phyloP scores from a whole-genome alignment of 2,113 vertebrate genomes.

The Brachionichthys hirsutus region DNA sequence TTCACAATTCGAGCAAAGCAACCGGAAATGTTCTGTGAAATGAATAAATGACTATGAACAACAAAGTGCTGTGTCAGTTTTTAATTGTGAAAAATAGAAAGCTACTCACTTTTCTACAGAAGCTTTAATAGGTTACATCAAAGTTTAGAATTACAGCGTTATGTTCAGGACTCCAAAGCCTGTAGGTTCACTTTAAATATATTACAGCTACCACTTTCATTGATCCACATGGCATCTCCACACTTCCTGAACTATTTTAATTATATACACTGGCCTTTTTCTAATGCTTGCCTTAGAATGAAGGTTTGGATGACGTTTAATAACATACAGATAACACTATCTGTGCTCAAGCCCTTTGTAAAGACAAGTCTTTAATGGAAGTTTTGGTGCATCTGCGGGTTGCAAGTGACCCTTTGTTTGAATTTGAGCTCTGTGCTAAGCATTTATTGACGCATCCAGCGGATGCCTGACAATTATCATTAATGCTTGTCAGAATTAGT shows the following conservation, averaged over 20 bases:
- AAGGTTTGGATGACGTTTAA: conserved; percentile 7
- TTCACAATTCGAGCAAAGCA: conserved; percentile 13
- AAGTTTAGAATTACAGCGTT: conserved; percentile 31
- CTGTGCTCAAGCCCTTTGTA: conserved; percentile 40
- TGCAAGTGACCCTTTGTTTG: conserved; percentile 49
- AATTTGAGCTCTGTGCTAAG: conserved; percentile 24
- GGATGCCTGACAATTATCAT: conserved; percentile 44
- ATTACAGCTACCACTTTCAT: conserved; percentile 32
- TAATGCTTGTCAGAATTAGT: conserved; percentile 27
- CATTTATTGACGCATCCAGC: conserved; percentile 32
- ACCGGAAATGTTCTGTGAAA: conserved; percentile 12
- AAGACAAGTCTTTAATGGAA: conserved; percentile 18
- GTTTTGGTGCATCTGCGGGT: conserved; percentile 71
- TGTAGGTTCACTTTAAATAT: conserved; percentile 8
- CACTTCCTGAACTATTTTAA: conserved; percentile 20
- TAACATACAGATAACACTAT: too few relatives aligned
- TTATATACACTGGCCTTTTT: conserved; percentile 45
- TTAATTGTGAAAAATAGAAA: conserved; percentile 45
- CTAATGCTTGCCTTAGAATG: conserved; percentile 10
- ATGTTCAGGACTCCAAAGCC: conserved; percentile 45
- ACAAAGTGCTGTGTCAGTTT: conserved; percentile 36
- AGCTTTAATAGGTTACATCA: conserved; percentile 71
- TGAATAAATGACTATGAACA: conserved; percentile 44
- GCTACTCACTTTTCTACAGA: conserved; percentile 65
- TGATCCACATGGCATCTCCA: conserved; percentile 28